A percentile compares a stretch with the other conserved stretches of the same genome.
phyloP scores from a whole-genome alignment of 2,888 invertebrate genomes.

The Plagodis dolabraria region DNA sequence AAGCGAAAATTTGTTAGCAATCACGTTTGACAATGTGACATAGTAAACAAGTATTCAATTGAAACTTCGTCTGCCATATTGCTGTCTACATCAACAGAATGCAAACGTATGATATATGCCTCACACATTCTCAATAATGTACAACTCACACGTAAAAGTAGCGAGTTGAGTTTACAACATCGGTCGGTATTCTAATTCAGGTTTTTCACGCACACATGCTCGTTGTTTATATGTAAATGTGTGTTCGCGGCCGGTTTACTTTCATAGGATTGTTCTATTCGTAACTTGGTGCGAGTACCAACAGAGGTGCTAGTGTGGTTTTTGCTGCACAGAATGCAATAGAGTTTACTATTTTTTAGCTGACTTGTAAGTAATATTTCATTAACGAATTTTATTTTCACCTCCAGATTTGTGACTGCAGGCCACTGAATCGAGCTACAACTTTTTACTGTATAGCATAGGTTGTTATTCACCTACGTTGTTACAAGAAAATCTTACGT shows the following conservation, averaged over 20 bases:
- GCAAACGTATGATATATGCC: constrained; percentile 60
- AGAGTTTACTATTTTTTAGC: too few species aligned
- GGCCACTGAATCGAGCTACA: too few species aligned
- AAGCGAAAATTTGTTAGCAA: not conserved
- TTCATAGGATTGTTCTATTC: too few species aligned
- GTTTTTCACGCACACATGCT: constrained; percentile 45
- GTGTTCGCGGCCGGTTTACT: constrained; percentile 58
- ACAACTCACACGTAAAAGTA: constrained; percentile 26
- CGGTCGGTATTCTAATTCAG: constrained; percentile 45
- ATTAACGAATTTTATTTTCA: too few species aligned
- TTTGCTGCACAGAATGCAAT: too few species aligned
- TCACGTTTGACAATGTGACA: constrained; percentile 52
- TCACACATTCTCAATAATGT: constrained; percentile 43
- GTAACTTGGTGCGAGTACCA: too few species aligned
- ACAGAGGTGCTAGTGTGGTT: too few species aligned
- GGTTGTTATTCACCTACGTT: too few species aligned
- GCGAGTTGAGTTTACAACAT: constrained; percentile 35
- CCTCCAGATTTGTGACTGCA: too few species aligned
- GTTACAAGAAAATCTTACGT: too few species aligned
- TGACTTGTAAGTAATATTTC: too few species aligned
- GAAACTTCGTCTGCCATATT: constrained; percentile 52
- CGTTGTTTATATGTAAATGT: constrained; percentile 41
- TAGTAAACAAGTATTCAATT: constrained; percentile 68
- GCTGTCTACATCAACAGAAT: constrained; percentile 61
- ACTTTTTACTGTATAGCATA: not conserved